phyloP scores from a whole-genome alignment of 2,888 invertebrate species.

The Urechis unicinctus region DNA sequence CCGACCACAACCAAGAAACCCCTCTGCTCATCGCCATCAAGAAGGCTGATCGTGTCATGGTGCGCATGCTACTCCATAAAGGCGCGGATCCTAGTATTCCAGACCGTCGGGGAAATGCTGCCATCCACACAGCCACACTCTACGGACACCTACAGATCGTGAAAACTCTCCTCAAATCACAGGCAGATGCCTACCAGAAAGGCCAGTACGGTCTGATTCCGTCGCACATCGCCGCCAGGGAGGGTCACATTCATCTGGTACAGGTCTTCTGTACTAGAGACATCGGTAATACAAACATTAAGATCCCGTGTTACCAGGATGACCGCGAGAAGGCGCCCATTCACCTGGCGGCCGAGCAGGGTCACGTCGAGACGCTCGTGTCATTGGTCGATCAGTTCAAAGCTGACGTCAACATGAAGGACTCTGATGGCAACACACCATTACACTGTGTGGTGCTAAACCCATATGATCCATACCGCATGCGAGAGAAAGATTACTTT shows the following conservation, averaged over 20 bases:
- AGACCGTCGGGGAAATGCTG: constrained; percentile 22
- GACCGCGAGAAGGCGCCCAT: constrained; percentile 23
- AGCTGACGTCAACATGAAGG: constrained; percentile 25
- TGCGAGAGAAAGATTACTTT: constrained; percentile 27
- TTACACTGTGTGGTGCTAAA: constrained; percentile 24
- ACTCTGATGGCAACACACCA: constrained; percentile 25
- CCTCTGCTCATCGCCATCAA: constrained; percentile 26
- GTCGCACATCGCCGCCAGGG: constrained; percentile 26
- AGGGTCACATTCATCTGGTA: constrained; percentile 26
- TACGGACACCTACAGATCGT: constrained; percentile 26
- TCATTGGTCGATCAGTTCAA: constrained; percentile 22
- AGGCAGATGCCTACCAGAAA: constrained; percentile 25
- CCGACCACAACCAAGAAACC: constrained; percentile 25
- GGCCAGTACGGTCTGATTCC: constrained; percentile 21
- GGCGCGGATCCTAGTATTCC: constrained; percentile 23
- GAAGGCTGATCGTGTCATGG: constrained; percentile 22
- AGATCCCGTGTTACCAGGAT: constrained; percentile 24
- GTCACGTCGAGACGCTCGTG: constrained; percentile 20
- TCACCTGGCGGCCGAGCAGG: constrained; percentile 24
- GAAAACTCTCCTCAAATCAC: constrained; percentile 19
- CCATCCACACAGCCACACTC: constrained; percentile 24
- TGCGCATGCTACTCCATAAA: constrained; percentile 21
- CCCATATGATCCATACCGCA: constrained; percentile 19
- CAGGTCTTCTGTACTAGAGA: constrained; percentile 23
- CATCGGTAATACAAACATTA: constrained; percentile 21